These are phyloP conservation scores for Steromphala cineraria DNA, from an alignment of 2,888 invertebrate genomes.

Conservation along the genomic window DNA sequence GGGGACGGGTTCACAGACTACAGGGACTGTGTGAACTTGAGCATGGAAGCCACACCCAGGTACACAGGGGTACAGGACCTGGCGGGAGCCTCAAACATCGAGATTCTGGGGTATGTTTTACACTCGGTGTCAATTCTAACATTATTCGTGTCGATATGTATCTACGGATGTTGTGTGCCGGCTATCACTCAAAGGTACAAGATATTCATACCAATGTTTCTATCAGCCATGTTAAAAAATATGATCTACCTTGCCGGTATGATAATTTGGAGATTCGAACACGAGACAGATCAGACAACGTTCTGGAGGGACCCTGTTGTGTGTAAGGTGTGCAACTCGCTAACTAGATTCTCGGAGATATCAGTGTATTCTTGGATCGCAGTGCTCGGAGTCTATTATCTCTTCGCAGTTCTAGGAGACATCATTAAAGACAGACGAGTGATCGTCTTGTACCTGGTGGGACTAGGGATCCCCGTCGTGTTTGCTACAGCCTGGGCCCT, in stretches of 20 bases:
- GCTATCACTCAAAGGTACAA: not conserved
- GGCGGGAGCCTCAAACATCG: not conserved
- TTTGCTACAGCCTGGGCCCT: constrained; percentile 11
- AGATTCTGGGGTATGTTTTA: not conserved
- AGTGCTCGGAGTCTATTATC: constrained; percentile 6
- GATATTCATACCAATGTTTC: constrained; percentile 6
- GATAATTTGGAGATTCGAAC: not conserved
- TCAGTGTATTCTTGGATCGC: constrained; percentile 1
- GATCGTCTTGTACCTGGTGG: constrained; percentile 6
- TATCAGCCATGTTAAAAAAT: not conserved
- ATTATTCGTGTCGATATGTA: not conserved
- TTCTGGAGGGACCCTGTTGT: not conserved
- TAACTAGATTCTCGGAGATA: not conserved
- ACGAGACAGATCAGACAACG: not conserved
- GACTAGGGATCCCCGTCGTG: constrained; percentile 10
- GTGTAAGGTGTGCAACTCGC: not conserved
- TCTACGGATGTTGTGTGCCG: not conserved
- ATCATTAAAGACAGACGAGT: not conserved
- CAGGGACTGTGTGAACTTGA: not conserved
- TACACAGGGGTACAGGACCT: not conserved
- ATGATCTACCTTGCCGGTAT: not conserved
- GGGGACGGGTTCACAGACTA: not conserved
- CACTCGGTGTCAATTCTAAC: not conserved
- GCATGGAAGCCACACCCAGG: not conserved
- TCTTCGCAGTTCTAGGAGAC: constrained; percentile 5